These are phyloP conservation scores for Uloborus plumipes DNA, from an alignment of 2,888 invertebrate species.

Conservation along the genomic window DNA sequence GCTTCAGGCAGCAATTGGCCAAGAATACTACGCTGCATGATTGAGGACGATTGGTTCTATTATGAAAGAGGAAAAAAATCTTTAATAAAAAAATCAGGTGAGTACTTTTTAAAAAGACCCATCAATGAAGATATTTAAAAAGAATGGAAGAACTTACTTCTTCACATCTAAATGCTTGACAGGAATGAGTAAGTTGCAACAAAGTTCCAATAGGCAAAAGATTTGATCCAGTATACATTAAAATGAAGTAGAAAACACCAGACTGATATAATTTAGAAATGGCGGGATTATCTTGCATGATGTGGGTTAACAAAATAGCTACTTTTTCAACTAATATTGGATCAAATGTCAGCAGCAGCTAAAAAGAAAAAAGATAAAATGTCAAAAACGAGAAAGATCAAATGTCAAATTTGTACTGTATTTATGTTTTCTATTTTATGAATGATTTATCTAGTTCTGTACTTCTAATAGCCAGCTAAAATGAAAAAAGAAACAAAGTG, in stretches of 20 bases:
- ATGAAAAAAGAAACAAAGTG: not conserved
- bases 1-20: slow-evolving; percentile 97
- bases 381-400: too few species aligned
- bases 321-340: slow-evolving; percentile 96
- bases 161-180: slow-evolving; percentile 93
- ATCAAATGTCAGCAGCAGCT: slow-evolving; percentile 94
- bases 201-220: slow-evolving; percentile 95
- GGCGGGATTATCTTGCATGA: slow-evolving; percentile 96
- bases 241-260: slow-evolving; percentile 97
- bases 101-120: not conserved
- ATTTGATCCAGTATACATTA: slow-evolving; percentile 99
- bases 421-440: too few species aligned
- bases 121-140: not conserved
- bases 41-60: slow-evolving; percentile 75
- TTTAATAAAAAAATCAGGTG: not conserved
- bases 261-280: slow-evolving; percentile 93
- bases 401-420: too few species aligned
- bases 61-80: not conserved
- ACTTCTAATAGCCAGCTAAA: too few species aligned
- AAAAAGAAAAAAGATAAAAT: slow-evolving; percentile 72
- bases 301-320: slow-evolving; percentile 86
- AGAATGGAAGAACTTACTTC: slow-evolving; percentile 77
- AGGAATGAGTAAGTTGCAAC: slow-evolving; percentile 93
- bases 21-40: slow-evolving; percentile 92
- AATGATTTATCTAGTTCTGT: too few species aligned